Conservation (phyloP, 2,888 invertebrate genomes). For the Diploptera punctata region DNA sequence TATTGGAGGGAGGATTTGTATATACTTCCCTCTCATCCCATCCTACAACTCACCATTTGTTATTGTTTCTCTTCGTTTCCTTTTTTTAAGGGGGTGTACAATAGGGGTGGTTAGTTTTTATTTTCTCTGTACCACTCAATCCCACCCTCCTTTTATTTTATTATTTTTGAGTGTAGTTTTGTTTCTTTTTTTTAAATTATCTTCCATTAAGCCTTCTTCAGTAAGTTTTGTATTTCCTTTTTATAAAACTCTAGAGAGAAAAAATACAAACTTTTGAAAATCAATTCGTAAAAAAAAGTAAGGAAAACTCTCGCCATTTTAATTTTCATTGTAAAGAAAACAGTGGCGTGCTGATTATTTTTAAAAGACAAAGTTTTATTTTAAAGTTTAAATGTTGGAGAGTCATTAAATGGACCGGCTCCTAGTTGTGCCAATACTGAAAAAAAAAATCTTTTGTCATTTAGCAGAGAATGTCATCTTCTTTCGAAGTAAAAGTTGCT, state of each 20-base stretch:
- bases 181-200: constrained; percentile 11
- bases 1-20: background rate
- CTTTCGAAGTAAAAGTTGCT: background rate
- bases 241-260: background rate
- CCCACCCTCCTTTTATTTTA: background rate
- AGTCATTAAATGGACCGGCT: constrained; percentile 6
- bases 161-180: background rate
- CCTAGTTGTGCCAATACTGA: background rate
- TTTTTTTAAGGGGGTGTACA: background rate
- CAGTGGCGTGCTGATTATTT: background rate
- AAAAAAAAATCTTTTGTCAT: background rate
- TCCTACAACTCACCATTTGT: background rate
- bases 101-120: background rate
- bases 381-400: background rate
- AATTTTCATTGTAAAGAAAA: background rate
- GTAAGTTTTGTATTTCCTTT: background rate
- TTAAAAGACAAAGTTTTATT: background rate
- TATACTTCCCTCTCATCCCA: background rate
- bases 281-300: background rate
- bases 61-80: constrained; percentile 7
- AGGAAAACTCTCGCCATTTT: background rate
- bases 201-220: constrained; percentile 8
- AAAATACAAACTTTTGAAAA: constrained; percentile 16
- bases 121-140: background rate
- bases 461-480: background rate